Conservation (phyloP, 2,113 vertebrate species). For the Lathamus discolor region DNA sequence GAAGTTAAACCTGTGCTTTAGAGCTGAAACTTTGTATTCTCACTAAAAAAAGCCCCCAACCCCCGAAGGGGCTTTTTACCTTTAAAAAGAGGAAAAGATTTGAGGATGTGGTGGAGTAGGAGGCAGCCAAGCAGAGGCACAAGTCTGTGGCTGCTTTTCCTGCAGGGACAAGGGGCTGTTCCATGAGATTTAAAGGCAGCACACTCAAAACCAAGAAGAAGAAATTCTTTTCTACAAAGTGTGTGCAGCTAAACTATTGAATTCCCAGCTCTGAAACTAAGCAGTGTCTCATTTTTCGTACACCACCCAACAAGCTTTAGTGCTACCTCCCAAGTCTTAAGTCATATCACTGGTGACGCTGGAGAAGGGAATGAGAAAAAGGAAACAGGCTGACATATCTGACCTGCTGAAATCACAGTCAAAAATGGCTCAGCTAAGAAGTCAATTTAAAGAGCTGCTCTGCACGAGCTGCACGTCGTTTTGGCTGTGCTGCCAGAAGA, state of each 20-base stretch:
- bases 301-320: constrained; percentile 38
- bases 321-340: constrained; percentile 44
- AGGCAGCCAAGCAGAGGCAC: background rate
- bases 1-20: background rate
- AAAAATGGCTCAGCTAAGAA: background rate
- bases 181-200: background rate
- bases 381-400: constrained; percentile 50
- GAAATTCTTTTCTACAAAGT: background rate
- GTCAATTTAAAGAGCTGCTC: background rate
- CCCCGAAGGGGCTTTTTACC: background rate
- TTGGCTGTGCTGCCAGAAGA: background rate
- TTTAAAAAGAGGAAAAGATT: background rate
- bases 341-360: constrained; percentile 41
- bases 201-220: background rate
- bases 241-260: background rate
- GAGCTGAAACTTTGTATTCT: background rate
- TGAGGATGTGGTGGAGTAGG: background rate
- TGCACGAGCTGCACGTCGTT: background rate
- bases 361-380: constrained; percentile 53
- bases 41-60: accelerated
- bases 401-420: background rate
- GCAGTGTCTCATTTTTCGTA: constrained; percentile 25
- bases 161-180: background rate
- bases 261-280: constrained; percentile 25
- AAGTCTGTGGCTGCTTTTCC: background rate